Evolutionary conservation across 2,797 vertebrate species (phyloP).

Genomic region (Tenualosa thibaudeaui): DNA sequence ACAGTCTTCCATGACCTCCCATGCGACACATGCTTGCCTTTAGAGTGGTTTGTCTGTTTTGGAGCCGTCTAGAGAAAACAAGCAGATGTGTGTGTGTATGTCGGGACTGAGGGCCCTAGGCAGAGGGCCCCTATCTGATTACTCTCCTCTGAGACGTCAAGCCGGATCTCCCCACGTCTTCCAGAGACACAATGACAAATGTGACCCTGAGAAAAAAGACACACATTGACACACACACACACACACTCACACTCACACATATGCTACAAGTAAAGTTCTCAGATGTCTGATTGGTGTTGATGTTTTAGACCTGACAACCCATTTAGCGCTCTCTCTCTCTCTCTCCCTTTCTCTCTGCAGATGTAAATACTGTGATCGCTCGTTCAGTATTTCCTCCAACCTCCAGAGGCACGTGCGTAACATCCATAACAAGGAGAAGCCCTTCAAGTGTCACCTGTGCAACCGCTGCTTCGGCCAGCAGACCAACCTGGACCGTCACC

Average conservation of each 20-base stretch:
- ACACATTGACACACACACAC: not conserved
- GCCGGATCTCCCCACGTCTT: slow-evolving; percentile 26
- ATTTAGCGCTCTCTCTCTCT: slow-evolving; percentile 37
- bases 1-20: not conserved
- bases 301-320: slow-evolving; percentile 43
- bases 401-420: slow-evolving; percentile 88
- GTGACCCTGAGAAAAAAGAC: slow-evolving; percentile 28
- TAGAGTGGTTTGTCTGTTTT: not conserved
- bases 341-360: slow-evolving; percentile 58
- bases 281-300: slow-evolving; percentile 49
- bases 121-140: slow-evolving; percentile 29
- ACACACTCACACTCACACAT: not conserved
- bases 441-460: slow-evolving; percentile 89
- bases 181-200: slow-evolving; percentile 53
- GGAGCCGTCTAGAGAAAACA: slow-evolving; percentile 27
- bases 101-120: not conserved
- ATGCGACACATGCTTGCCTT: not conserved
- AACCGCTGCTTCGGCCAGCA: slow-evolving; percentile 90
- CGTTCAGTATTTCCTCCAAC: slow-evolving; percentile 92
- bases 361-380: slow-evolving; percentile 92
- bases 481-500: slow-evolving; percentile 88
- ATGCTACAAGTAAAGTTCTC: not conserved
- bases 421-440: slow-evolving; percentile 93
- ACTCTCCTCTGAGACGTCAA: not conserved
- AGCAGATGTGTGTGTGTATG: slow-evolving; percentile 27